These are phyloP conservation scores for Cyanoliseus patagonus DNA, from an alignment of 2,113 vertebrate species.

Conservation along the genomic window DNA sequence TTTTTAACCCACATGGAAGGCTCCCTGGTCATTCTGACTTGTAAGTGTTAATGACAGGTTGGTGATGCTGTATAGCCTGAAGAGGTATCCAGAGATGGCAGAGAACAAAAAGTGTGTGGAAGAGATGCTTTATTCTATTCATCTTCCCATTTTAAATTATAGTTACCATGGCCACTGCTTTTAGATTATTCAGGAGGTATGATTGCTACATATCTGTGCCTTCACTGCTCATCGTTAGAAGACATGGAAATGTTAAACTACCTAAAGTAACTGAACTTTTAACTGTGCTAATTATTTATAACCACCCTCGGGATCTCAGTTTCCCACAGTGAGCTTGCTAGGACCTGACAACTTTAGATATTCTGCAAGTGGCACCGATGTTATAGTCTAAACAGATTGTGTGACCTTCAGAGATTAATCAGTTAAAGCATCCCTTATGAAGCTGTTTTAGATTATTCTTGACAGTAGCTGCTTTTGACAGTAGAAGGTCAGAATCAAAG, in stretches of 20 bases:
- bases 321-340: slow-evolving; percentile 71
- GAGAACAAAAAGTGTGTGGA: slow-evolving; percentile 47
- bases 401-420: slow-evolving; percentile 86
- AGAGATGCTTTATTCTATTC: slow-evolving; percentile 58
- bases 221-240: slow-evolving; percentile 55
- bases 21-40: neutral
- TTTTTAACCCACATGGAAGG: neutral
- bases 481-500: slow-evolving; percentile 85
- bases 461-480: slow-evolving; percentile 85
- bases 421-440: slow-evolving; percentile 83
- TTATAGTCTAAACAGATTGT: slow-evolving; percentile 81
- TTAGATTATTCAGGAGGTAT: slow-evolving; percentile 73
- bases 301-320: slow-evolving; percentile 73
- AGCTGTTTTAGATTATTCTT: slow-evolving; percentile 85
- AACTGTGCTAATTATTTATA: slow-evolving; percentile 83
- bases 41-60: slow-evolving; percentile 45
- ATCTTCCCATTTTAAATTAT: slow-evolving; percentile 64
- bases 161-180: slow-evolving; percentile 73
- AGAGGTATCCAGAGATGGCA: slow-evolving; percentile 46
- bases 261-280: slow-evolving; percentile 81
- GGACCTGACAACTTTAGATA: slow-evolving; percentile 78
- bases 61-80: slow-evolving; percentile 27
- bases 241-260: slow-evolving; percentile 75
- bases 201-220: slow-evolving; percentile 63
- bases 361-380: slow-evolving; percentile 78